phyloP scores from a whole-genome alignment of 37 sponge, comb jelly and placozoan genomes.

The Chondrosia reniformis region DNA sequence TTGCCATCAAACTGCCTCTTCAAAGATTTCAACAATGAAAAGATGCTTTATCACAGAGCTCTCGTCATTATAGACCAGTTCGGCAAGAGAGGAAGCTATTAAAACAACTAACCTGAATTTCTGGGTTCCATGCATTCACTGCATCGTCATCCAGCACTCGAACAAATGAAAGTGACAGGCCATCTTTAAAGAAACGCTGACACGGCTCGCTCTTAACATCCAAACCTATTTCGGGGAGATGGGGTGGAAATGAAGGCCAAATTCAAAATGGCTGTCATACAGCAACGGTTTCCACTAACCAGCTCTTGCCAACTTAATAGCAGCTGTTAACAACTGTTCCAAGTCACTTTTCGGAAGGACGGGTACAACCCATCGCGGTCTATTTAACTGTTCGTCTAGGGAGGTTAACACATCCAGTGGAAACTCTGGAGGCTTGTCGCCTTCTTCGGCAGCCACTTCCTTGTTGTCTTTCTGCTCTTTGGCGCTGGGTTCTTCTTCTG shows the following conservation, averaged over 20 bases:
- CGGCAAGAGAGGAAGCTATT: too few relatives aligned
- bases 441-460: conserved; percentile 1
- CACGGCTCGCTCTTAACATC: conserved; percentile 78
- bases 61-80: too few relatives aligned
- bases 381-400: conserved; percentile 76
- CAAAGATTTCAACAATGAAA: too few relatives aligned
- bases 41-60: too few relatives aligned
- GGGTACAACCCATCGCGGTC: conserved; percentile 88
- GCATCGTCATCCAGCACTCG: conserved; percentile 91
- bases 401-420: conserved; percentile 44
- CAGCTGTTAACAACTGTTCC: conserved; percentile 60
- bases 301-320: conserved; percentile 71
- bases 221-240: conserved; percentile 15
- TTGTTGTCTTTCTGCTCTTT: background rate
- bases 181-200: conserved; percentile 87
- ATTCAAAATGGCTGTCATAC: too few relatives aligned
- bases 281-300: conserved; percentile 32
- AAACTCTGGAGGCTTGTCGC: conserved; percentile 37
- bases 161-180: conserved; percentile 75
- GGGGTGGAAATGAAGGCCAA: background rate
- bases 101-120: conserved; percentile 99
- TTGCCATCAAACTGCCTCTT: too few relatives aligned
- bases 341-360: conserved; percentile 80
- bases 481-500: background rate
- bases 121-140: conserved; percentile 90